phyloP scores from a whole-genome alignment of 1,140 invertebrate genomes.

The Maniola jurtina region DNA sequence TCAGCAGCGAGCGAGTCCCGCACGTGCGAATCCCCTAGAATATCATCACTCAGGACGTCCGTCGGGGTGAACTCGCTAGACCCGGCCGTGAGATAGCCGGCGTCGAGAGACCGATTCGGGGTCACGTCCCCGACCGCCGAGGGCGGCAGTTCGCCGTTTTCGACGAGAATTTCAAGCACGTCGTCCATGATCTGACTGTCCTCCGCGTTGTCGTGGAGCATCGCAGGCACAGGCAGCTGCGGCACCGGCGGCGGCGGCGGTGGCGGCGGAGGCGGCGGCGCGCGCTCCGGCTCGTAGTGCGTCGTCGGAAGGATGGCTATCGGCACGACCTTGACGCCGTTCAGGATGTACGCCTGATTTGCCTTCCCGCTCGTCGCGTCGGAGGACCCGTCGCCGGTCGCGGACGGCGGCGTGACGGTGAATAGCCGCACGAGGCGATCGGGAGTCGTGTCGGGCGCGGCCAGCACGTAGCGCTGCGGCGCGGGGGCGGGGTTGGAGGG shows the following conservation, averaged over 20 bases:
- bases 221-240: constrained; percentile 45
- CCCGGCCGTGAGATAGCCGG: constrained; percentile 42
- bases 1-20: constrained; percentile 58
- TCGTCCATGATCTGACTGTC: constrained; percentile 92
- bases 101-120: constrained; percentile 42
- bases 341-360: constrained; percentile 64
- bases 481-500: constrained; percentile 46
- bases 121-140: constrained; percentile 82
- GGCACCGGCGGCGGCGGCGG: constrained; percentile 60
- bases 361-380: constrained; percentile 43
- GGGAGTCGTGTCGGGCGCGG: constrained; percentile 48
- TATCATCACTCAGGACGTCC: constrained; percentile 57
- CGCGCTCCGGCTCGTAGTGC: constrained; percentile 62
- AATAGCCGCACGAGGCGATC: constrained; percentile 59
- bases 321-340: constrained; percentile 75
- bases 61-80: constrained; percentile 55
- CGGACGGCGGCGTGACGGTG: constrained; percentile 53
- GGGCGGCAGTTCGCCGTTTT: constrained; percentile 94
- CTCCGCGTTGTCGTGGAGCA: constrained; percentile 65
- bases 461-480: constrained; percentile 56
- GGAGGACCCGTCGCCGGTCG: constrained; percentile 26
- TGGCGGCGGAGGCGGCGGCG: constrained; percentile 75
- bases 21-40: constrained; percentile 52
- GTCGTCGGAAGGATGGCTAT: constrained; percentile 69
- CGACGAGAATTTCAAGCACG: constrained; percentile 96